These are phyloP conservation scores for Haliclona indistincta DNA, from an alignment of 37 sponge, comb jelly and placozoan species.

Conservation along the genomic window DNA sequence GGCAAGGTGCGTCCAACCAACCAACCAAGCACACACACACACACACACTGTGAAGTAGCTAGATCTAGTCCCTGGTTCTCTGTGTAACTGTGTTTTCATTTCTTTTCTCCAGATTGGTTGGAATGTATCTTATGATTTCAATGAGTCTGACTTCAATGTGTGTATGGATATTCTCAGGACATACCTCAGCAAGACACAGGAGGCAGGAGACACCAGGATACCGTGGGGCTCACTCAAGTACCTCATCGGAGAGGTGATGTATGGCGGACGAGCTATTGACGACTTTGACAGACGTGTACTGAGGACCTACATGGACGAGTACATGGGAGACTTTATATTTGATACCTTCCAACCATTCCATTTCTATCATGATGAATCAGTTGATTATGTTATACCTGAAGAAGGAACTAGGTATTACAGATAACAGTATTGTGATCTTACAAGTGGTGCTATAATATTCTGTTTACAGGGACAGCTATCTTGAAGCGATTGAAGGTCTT, in stretches of 20 bases:
- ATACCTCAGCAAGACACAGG: slow-evolving; percentile 91
- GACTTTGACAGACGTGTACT: slow-evolving; percentile 96
- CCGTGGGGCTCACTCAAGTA: slow-evolving; percentile 99
- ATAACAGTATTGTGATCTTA: background rate
- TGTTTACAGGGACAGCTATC: slow-evolving; percentile 66
- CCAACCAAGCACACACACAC: background rate
- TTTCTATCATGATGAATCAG: slow-evolving; percentile 86
- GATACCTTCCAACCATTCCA: slow-evolving; percentile 99
- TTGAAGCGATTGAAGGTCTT: slow-evolving; percentile 88
- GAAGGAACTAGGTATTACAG: slow-evolving; percentile 48
- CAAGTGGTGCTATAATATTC: background rate
- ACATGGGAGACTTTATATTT: slow-evolving; percentile 99
- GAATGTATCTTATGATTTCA: slow-evolving; percentile 99
- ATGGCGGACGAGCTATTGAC: slow-evolving; percentile 98
- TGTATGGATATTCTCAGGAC: slow-evolving; percentile 94
- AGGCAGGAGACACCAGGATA: slow-evolving; percentile 87
- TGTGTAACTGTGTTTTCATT: slow-evolving; percentile 4
- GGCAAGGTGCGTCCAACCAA: slow-evolving; percentile 66
- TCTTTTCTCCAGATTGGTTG: slow-evolving; percentile 86
- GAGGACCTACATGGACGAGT: slow-evolving; percentile 99
- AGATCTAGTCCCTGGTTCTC: background rate
- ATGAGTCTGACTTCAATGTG: slow-evolving; percentile 98
- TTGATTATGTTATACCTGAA: slow-evolving; percentile 92
- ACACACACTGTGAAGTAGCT: background rate
- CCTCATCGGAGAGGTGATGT: slow-evolving; percentile 99